Conservation (phyloP, 2,113 vertebrate genomes). For the Polypterus bichir region DNA sequence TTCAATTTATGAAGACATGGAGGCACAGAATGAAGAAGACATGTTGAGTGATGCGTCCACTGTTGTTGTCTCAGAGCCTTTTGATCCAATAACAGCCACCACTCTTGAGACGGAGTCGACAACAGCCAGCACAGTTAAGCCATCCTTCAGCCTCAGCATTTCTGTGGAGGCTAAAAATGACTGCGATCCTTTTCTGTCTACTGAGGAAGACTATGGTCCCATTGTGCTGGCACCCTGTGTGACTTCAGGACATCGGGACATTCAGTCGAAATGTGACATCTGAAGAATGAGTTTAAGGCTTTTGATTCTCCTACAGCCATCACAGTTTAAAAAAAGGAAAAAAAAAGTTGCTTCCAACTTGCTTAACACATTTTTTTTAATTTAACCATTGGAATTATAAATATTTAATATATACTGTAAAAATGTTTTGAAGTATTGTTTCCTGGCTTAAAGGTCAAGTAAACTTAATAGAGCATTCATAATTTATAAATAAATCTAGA, state of each 20-base stretch:
- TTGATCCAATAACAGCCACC: neutral
- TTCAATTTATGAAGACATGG: conserved; percentile 52
- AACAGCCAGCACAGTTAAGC: conserved; percentile 15
- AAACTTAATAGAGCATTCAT: too few species aligned
- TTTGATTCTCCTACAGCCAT: conserved; percentile 2
- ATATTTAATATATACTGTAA: too few species aligned
- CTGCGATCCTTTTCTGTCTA: conserved; percentile 24
- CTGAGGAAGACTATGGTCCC: conserved; percentile 30
- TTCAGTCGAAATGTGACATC: conserved; percentile 44
- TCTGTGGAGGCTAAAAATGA: conserved; percentile 14
- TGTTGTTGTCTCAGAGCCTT: conserved; percentile 1
- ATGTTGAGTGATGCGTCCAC: conserved; percentile 27
- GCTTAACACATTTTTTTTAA: too few species aligned
- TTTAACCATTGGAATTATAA: too few species aligned
- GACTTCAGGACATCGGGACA: conserved; percentile 28
- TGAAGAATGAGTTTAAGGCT: conserved; percentile 16
- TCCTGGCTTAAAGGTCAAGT: too few species aligned
- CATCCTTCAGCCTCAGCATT: conserved; percentile 33
- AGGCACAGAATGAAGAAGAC: conserved; percentile 50
- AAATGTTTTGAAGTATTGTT: too few species aligned
- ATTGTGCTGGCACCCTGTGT: conserved; percentile 35
- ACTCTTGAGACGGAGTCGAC: neutral
- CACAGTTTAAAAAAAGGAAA: neutral
- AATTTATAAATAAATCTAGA: too few species aligned
- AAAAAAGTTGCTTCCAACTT: too few species aligned